phyloP scores from a whole-genome alignment of 2,113 vertebrate genomes.

The Butastur rufipennis region DNA sequence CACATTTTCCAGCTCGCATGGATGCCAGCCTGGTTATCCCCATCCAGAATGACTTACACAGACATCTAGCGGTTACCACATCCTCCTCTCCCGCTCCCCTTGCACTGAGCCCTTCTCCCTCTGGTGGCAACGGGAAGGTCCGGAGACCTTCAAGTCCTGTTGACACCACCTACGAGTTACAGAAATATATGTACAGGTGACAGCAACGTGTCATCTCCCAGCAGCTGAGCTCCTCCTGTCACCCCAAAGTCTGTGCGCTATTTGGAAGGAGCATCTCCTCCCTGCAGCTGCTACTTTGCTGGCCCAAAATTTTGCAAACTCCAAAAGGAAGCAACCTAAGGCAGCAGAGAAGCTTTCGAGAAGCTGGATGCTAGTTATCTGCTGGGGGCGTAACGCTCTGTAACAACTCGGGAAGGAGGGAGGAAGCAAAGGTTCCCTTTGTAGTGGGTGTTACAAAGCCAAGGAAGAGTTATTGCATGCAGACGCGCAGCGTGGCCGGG shows the following conservation, averaged over 20 bases:
- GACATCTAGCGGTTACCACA: not conserved
- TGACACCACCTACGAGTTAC: not conserved
- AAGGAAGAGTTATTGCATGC: not conserved
- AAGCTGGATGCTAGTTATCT: not conserved
- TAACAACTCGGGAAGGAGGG: not conserved
- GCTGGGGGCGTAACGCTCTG: not conserved
- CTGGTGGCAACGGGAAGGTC: not conserved
- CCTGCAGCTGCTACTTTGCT: not conserved
- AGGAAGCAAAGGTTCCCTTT: not conserved
- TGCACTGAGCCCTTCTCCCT: not conserved
- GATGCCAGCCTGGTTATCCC: not conserved
- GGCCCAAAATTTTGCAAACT: not conserved
- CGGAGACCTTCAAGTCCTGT: not conserved
- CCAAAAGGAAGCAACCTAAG: not conserved
- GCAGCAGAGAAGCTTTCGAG: not conserved
- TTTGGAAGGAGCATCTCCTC: not conserved
- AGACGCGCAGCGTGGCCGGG: accelerated
- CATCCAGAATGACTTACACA: not conserved
- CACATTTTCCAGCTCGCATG: not conserved
- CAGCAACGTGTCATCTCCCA: not conserved
- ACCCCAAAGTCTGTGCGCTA: not conserved
- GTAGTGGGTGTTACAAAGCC: not conserved
- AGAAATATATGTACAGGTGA: accelerated
- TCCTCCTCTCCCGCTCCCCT: not conserved
- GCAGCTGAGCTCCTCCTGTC: not conserved